Percentiles rank a stretch among this genome's conserved stretches.
Conservation (phyloP, 2,888 invertebrate genomes). For the Exephanes ischioxanthus region DNA sequence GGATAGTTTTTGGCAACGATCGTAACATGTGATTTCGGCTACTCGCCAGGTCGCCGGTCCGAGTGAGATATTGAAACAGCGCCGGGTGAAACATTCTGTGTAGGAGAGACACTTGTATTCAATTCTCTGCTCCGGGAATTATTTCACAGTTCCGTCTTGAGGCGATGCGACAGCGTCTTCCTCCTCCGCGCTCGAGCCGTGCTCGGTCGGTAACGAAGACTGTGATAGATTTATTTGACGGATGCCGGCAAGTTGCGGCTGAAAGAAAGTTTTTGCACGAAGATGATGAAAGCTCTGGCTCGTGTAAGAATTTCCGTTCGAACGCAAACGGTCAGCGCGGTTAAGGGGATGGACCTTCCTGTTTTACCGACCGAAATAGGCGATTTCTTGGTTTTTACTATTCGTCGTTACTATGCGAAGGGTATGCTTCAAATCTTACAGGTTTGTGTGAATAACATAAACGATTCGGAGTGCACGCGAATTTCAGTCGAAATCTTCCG, state of each 20-base stretch:
- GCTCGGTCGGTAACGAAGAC: too few species aligned
- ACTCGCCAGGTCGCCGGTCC: slow-evolving; percentile 37
- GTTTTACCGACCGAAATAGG: too few species aligned
- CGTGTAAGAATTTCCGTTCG: neutral
- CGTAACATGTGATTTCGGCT: slow-evolving; percentile 35
- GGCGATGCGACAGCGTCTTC: neutral
- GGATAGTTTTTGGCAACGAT: slow-evolving; percentile 28
- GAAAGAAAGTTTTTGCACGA: neutral
- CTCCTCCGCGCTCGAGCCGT: neutral
- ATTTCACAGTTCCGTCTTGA: neutral
- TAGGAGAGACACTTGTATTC: slow-evolving; percentile 1
- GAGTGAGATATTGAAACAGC: slow-evolving; percentile 30
- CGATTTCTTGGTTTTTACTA: too few species aligned
- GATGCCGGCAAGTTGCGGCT: neutral
- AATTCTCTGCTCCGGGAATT: slow-evolving; percentile 1
- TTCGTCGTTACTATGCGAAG: too few species aligned
- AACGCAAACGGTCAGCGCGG: too few species aligned
- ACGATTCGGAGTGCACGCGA: too few species aligned
- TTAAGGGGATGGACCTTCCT: too few species aligned
- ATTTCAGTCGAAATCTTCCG: too few species aligned
- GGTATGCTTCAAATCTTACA: too few species aligned
- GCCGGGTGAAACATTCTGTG: slow-evolving; percentile 8
- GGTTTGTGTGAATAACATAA: too few species aligned
- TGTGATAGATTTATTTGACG: neutral
- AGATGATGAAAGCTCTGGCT: neutral